Conservation (phyloP, 1,140 invertebrate genomes). For the Helicoverpa zea region DNA sequence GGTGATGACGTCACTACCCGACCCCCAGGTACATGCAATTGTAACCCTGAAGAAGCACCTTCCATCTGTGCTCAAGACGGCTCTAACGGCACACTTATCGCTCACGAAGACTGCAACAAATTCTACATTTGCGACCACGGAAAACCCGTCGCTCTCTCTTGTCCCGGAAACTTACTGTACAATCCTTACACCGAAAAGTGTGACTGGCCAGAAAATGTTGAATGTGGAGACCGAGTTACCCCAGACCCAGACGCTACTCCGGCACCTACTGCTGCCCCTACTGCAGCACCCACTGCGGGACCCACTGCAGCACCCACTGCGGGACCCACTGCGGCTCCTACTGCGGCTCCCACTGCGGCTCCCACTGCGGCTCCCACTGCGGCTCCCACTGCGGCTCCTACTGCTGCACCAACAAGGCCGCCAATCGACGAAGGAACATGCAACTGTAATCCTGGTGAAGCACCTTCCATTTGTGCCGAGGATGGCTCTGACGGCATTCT, state of each 20-base stretch:
- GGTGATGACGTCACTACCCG: not conserved
- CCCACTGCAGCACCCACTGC: constrained; percentile 41
- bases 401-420: no score
- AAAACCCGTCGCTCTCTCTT: constrained; percentile 71
- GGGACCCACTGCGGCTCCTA: no score
- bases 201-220: constrained; percentile 88
- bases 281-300: constrained; percentile 28
- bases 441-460: constrained; percentile 42
- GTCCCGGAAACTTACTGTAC: constrained; percentile 82
- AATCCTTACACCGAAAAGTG: constrained; percentile 87
- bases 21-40: constrained; percentile 40
- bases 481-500: constrained; percentile 52
- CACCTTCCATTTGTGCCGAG: constrained; percentile 35
- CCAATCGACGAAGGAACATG: no score
- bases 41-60: constrained; percentile 52
- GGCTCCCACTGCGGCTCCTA: no score
- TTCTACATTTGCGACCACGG: constrained; percentile 61
- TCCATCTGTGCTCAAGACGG: constrained; percentile 46
- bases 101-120: constrained; percentile 61
- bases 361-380: no score
- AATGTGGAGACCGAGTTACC: constrained; percentile 60
- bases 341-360: no score
- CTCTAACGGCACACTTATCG: constrained; percentile 52
- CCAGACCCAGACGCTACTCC: constrained; percentile 41
- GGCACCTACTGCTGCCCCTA: constrained; percentile 13